Conservation (phyloP, 2,888 invertebrate genomes). For the Phyto melanocephala region DNA sequence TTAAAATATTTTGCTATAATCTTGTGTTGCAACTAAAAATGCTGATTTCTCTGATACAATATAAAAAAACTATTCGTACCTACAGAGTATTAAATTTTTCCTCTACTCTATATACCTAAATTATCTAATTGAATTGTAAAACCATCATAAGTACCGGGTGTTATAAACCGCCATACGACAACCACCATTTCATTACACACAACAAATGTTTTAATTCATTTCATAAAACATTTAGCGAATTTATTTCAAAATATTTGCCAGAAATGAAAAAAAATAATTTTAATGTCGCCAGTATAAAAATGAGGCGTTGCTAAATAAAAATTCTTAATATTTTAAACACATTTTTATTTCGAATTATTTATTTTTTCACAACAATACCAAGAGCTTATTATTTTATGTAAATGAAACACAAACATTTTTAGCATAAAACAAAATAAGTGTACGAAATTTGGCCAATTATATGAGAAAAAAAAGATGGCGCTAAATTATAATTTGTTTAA, state of each 20-base stretch:
- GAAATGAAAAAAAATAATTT: slow-evolving; percentile 22
- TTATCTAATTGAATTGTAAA: slow-evolving; percentile 8
- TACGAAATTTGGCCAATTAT: slow-evolving; percentile 51
- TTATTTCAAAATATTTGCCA: slow-evolving; percentile 10
- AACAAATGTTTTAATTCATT: slow-evolving; percentile 57
- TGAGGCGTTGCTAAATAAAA: slow-evolving; percentile 59
- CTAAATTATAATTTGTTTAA: slow-evolving; percentile 13
- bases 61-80: too few species aligned
- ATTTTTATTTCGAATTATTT: not conserved
- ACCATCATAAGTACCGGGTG: not conserved
- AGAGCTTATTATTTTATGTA: not conserved
- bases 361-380: not conserved
- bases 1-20: too few species aligned
- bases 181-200: not conserved
- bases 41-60: too few species aligned
- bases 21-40: too few species aligned
- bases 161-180: too few species aligned
- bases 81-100: not conserved
- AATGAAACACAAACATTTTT: slow-evolving; percentile 5
- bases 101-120: not conserved
- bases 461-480: slow-evolving; percentile 46
- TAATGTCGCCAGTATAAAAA: slow-evolving; percentile 55
- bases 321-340: not conserved
- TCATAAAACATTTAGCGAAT: slow-evolving; percentile 49
- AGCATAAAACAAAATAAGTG: slow-evolving; percentile 52